Evolutionary conservation across 2,888 invertebrate genomes (phyloP).

Genomic region (Cheilosia scutellata): DNA sequence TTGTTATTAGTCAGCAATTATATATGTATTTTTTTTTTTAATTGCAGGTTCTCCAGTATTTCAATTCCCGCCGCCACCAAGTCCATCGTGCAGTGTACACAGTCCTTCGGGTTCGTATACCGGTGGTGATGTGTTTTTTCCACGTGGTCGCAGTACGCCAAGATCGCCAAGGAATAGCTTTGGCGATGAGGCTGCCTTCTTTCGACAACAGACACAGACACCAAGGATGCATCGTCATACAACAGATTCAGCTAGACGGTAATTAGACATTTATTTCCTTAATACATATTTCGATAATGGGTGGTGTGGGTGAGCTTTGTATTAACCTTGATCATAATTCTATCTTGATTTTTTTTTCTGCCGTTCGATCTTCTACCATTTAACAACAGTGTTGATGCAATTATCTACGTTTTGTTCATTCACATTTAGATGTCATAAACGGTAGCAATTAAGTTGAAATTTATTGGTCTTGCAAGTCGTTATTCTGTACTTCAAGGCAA

Average conservation of each 20-base stretch:
- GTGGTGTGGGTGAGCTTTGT: too few species aligned
- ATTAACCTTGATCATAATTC: too few species aligned
- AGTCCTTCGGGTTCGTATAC: constrained; percentile 80
- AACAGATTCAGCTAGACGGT: constrained; percentile 83
- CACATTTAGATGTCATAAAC: too few species aligned
- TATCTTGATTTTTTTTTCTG: too few species aligned
- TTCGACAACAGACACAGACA: constrained; percentile 79
- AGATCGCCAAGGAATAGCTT: constrained; percentile 82
- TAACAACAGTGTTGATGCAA: too few species aligned
- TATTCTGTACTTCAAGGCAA: too few species aligned
- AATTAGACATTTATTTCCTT: constrained; percentile 71
- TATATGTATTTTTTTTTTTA: constrained; percentile 33
- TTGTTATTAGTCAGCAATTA: constrained; percentile 24
- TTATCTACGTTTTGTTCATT: too few species aligned
- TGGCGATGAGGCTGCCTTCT: constrained; percentile 82
- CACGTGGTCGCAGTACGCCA: constrained; percentile 81
- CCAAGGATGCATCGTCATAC: constrained; percentile 80
- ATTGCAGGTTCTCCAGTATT: constrained; percentile 83
- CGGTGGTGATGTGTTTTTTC: constrained; percentile 83
- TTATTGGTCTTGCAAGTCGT: too few species aligned
- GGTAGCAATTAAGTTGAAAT: too few species aligned
- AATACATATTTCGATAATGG: too few species aligned
- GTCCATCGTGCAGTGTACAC: constrained; percentile 82
- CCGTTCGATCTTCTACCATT: too few species aligned
- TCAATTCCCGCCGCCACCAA: constrained; percentile 83